Conservation (phyloP, 2,113 vertebrate genomes). For the Psittacula cyanocephala region DNA sequence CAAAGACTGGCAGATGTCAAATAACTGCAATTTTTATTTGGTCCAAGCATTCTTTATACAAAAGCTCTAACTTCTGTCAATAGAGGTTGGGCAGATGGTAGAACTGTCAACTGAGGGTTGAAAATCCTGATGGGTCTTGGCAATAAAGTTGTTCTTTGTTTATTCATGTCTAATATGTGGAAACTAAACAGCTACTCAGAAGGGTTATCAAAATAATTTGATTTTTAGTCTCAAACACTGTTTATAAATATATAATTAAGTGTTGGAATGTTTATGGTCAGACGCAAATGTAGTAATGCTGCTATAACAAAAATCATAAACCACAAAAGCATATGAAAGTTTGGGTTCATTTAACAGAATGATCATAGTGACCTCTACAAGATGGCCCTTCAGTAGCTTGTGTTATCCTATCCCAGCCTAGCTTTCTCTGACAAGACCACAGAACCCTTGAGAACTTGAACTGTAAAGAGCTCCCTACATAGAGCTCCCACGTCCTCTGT, state of each 20-base stretch:
- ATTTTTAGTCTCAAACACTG: neutral
- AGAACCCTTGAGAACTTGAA: neutral
- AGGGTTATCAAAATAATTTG: slow-evolving; percentile 26
- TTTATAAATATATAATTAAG: slow-evolving; percentile 37
- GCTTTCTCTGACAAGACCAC: neutral
- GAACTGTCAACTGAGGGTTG: slow-evolving; percentile 53
- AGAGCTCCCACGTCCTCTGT: neutral
- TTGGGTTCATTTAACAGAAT: neutral
- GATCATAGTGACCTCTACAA: neutral
- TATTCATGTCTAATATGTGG: slow-evolving; percentile 62
- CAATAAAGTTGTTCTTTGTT: slow-evolving; percentile 32
- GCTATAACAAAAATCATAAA: slow-evolving; percentile 6
- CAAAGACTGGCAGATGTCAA: slow-evolving; percentile 35
- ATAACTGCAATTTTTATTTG: slow-evolving; percentile 6
- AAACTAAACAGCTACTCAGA: slow-evolving; percentile 48
- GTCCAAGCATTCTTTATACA: slow-evolving; percentile 40
- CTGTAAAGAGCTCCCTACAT: neutral
- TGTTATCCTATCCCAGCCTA: neutral
- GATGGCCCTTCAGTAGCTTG: neutral
- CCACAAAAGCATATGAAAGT: neutral
- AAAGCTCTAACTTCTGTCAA: slow-evolving; percentile 20
- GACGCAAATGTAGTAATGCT: neutral
- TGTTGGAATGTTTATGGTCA: neutral
- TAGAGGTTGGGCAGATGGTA: slow-evolving; percentile 59
- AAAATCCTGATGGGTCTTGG: slow-evolving; percentile 55